These are phyloP conservation scores for Apamea sordens DNA, from an alignment of 2,888 invertebrate species.

Conservation along the genomic window DNA sequence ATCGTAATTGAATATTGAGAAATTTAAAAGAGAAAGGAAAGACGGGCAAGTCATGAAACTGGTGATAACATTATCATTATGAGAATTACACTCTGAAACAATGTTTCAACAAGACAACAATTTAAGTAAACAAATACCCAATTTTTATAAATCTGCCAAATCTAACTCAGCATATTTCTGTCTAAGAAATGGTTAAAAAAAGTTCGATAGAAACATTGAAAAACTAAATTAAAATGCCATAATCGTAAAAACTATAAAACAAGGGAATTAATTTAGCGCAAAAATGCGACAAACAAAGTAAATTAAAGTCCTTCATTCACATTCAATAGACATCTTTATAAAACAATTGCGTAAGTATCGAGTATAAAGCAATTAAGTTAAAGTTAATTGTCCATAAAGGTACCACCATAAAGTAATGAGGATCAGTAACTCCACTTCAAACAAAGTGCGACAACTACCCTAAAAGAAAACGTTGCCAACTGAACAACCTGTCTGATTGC, in stretches of 20 bases:
- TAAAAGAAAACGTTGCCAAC: background rate
- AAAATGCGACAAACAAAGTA: slow-evolving; percentile 41
- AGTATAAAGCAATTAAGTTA: slow-evolving; percentile 65
- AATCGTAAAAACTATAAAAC: slow-evolving; percentile 10
- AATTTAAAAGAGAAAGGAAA: background rate
- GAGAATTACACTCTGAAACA: background rate
- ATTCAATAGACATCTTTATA: slow-evolving; percentile 61
- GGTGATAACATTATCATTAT: background rate
- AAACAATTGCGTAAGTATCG: slow-evolving; percentile 64
- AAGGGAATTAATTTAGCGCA: slow-evolving; percentile 8
- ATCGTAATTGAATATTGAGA: background rate
- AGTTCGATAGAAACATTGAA: background rate
- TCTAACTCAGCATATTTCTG: no score
- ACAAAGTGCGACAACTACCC: background rate
- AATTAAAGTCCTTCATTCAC: slow-evolving; percentile 37
- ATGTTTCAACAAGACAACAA: background rate
- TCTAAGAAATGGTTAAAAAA: background rate
- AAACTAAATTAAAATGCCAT: slow-evolving; percentile 14
- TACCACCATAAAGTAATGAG: background rate
- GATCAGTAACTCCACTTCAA: slow-evolving; percentile 25
- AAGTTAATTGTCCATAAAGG: slow-evolving; percentile 62
- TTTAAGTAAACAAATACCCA: background rate
- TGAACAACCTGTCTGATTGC: background rate
- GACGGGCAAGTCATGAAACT: background rate
- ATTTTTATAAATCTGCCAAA: background rate